Evolutionary conservation across 2,113 vertebrate genomes (phyloP).

Genomic region (Ia io): DNA sequence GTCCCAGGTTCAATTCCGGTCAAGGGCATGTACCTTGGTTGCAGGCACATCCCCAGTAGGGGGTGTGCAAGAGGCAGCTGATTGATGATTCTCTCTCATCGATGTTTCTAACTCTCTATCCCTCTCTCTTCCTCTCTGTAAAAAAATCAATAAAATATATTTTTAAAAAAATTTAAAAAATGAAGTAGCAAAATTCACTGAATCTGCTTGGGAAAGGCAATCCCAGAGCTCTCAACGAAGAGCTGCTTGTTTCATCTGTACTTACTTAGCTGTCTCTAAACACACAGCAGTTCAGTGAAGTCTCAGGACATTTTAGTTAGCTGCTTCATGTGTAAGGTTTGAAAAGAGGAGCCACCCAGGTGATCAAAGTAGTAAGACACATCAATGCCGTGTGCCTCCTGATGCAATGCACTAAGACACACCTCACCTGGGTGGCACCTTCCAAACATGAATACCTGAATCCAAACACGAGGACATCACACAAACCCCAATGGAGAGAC

Average conservation of each 20-base stretch:
- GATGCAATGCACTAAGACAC: accelerated
- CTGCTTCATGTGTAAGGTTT: neutral
- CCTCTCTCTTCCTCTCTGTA: no score
- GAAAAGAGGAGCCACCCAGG: neutral
- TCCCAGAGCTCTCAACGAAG: neutral
- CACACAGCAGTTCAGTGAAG: neutral
- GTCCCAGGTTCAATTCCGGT: no score
- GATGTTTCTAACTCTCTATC: no score
- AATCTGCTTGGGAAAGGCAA: neutral
- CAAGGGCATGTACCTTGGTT: no score
- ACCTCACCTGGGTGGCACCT: neutral
- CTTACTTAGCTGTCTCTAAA: neutral
- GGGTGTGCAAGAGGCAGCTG: no score
- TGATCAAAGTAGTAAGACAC: neutral
- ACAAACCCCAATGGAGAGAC: neutral
- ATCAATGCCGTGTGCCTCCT: neutral
- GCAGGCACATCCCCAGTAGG: no score
- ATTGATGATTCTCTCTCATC: no score
- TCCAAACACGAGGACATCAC: neutral
- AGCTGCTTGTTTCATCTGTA: neutral
- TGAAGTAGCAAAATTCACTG: neutral
- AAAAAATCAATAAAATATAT: no score
- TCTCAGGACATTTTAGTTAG: neutral
- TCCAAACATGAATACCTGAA: neutral
- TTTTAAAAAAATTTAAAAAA: no score